Conservation (phyloP, 2,113 vertebrate species). For the Cynopterus brachyotis region DNA sequence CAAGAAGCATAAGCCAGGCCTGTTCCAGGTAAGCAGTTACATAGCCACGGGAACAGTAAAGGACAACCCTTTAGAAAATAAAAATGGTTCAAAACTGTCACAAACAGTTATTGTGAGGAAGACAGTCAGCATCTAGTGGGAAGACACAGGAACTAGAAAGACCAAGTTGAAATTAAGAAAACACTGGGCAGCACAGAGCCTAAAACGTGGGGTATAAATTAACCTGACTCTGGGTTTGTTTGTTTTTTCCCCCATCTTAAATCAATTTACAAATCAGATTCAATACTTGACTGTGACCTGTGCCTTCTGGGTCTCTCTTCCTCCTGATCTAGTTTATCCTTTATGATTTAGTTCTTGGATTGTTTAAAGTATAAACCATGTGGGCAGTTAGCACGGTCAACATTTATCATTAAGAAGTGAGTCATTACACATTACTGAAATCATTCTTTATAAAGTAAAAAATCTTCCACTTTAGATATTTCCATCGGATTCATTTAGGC, state of each 20-base stretch:
- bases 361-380: neutral
- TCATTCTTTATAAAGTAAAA: neutral
- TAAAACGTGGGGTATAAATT: neutral
- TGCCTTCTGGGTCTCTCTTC: neutral
- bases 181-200: neutral
- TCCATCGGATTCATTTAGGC: neutral
- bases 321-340: neutral
- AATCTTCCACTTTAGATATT: neutral
- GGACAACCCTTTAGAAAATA: neutral
- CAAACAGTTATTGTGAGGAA: neutral
- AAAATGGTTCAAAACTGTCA: neutral
- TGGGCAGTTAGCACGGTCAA: neutral
- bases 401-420: neutral
- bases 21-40: neutral
- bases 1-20: neutral
- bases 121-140: neutral
- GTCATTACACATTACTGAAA: neutral
- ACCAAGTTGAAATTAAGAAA: neutral
- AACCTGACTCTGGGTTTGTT: neutral
- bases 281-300: neutral
- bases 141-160: neutral
- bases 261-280: constrained; percentile 1
- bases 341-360: neutral
- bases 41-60: neutral
- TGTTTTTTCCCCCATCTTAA: neutral